Base-by-base conservation (phyloP, 1,140 invertebrate genomes). In the Drosophila triauraria region DNA sequence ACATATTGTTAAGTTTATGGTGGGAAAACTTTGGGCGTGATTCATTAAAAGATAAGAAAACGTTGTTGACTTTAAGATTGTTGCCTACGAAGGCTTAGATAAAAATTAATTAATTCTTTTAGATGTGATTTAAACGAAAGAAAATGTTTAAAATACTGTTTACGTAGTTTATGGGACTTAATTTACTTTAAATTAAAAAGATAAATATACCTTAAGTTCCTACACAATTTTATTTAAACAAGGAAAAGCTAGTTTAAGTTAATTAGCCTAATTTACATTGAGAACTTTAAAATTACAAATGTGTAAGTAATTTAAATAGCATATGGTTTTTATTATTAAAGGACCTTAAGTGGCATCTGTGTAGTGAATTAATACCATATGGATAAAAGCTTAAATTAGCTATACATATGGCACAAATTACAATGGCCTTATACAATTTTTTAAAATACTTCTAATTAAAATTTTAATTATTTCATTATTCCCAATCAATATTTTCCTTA, bases 1-100 rank as follows among this genome's bases (percentile, higher is more conserved):
- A 38, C 32, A 4, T 2, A 17, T 5, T 51, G 25, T 20, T 1
- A 8, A 53, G 13, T 59, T 30, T n/a, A 60, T 30, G n/a, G 7
- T 32, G 51, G 32, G 20, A 20, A 32, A 64, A 30, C 57, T 25
- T 25, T 12, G 7, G 15, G 2, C 0, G n/a, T 69, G 67, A 69
- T 12, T 69, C 67, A 69, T 44, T 23, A 1, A 25, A 3, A 44
- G 61, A 69, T 69, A 69, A 69, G 27, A 53, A 47, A 48, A 20
- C 17, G 46, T 12, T 40, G 12, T 32, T 25, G 25, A 63, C 35
- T 48, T 23, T 42, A 12, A n/a, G 44, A 25, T 35, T 25, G 15
- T 9, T 25, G 46, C 15, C 46, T 43, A 7, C 0, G 0, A 35
- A 50, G 27, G 38, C 64, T 65, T 44, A 65, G 38, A 43, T 35